phyloP scores from a whole-genome alignment of 2,888 invertebrate genomes.

The Microdon myrmicae region DNA sequence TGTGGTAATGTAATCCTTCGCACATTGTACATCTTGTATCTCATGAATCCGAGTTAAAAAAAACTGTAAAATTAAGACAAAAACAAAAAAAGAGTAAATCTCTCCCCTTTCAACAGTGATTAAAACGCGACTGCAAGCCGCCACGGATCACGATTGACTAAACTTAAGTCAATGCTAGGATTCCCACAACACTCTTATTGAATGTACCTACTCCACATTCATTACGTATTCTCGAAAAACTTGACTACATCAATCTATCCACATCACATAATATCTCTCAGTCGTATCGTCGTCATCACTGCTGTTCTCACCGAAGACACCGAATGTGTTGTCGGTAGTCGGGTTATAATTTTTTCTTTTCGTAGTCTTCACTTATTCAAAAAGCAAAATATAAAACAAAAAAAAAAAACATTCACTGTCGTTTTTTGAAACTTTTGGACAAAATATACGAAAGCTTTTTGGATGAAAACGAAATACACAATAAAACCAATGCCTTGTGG shows the following conservation, averaged over 20 bases:
- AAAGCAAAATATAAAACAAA: too few relatives aligned
- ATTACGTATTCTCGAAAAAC: constrained; percentile 52
- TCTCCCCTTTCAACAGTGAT: too few relatives aligned
- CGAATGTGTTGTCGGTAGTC: constrained; percentile 30
- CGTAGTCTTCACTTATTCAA: too few relatives aligned
- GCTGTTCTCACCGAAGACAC: constrained; percentile 44
- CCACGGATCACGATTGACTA: constrained; percentile 68
- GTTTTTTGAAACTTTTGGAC: too few relatives aligned
- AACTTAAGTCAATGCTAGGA: constrained; percentile 66
- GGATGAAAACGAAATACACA: constrained; percentile 33
- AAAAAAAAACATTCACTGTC: too few relatives aligned
- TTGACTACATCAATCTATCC: constrained; percentile 45
- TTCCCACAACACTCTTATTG: constrained; percentile 57
- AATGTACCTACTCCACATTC: constrained; percentile 47
- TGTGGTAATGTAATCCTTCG: not conserved
- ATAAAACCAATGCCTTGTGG: too few relatives aligned
- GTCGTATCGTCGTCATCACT: constrained; percentile 42
- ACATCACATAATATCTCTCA: constrained; percentile 53
- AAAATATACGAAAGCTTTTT: constrained; percentile 38
- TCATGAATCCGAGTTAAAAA: too few relatives aligned
- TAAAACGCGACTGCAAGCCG: constrained; percentile 67
- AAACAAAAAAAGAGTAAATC: too few relatives aligned
- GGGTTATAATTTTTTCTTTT: too few relatives aligned
- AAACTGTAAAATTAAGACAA: too few relatives aligned
- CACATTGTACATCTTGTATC: too few relatives aligned